Percentiles rank a stretch among this genome's conserved stretches.
Conservation (phyloP, 2,888 invertebrate species). For the Drosophila hawaiiensis region DNA sequence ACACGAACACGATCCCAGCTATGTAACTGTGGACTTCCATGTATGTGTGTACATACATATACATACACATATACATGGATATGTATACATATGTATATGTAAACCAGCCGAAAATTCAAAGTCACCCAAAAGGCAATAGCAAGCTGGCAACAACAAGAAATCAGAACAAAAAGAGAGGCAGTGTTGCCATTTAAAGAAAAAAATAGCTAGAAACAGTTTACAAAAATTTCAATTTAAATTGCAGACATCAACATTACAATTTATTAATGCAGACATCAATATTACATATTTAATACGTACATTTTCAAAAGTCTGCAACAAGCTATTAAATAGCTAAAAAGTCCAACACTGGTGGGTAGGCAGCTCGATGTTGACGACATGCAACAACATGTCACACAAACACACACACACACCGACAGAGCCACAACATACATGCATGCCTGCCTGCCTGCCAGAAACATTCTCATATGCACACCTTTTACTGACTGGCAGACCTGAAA, state of each 20-base stretch:
- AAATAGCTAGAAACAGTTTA: not conserved
- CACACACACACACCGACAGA: constrained; percentile 26
- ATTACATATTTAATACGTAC: not conserved
- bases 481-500: constrained; percentile 43
- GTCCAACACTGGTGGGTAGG: constrained; percentile 1
- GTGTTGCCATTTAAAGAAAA: not conserved
- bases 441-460: constrained; percentile 37
- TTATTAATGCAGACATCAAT: not conserved
- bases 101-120: constrained; percentile 57
- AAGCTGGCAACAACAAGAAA: constrained; percentile 24
- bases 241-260: not conserved
- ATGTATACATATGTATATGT: constrained; percentile 1
- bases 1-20: constrained; percentile 45
- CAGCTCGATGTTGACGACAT: constrained; percentile 61
- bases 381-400: constrained; percentile 68
- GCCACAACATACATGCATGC: constrained; percentile 25
- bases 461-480: constrained; percentile 58
- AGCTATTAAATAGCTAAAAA: not conserved
- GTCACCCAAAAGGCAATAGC: constrained; percentile 54
- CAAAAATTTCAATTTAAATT: not conserved
- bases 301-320: not conserved
- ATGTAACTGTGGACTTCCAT: constrained; percentile 24
- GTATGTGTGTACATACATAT: not conserved
- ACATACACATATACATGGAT: too few species aligned
- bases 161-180: not conserved